phyloP scores from a whole-genome alignment of 1,140 invertebrate genomes.

The Marisa cornuarietis region DNA sequence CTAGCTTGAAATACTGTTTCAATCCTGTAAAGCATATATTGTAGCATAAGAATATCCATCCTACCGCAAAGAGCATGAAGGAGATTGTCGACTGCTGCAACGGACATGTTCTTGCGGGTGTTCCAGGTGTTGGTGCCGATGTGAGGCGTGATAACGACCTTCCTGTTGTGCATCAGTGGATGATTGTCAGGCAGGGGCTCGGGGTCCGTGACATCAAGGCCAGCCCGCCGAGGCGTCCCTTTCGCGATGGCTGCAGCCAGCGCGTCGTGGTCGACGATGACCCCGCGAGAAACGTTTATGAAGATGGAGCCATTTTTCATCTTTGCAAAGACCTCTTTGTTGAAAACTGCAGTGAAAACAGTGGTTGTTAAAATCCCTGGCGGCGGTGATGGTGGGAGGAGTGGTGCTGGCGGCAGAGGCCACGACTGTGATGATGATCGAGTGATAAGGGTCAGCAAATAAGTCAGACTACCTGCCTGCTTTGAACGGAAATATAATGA shows the following conservation, averaged over 20 bases:
- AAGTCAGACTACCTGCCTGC: too few relatives aligned
- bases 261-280: slow-evolving; percentile 58
- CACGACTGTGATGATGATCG: too few relatives aligned
- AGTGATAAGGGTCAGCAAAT: too few relatives aligned
- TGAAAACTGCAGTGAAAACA: slow-evolving; percentile 21
- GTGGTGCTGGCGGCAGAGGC: too few relatives aligned
- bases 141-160: slow-evolving; percentile 89
- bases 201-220: slow-evolving; percentile 91
- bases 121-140: slow-evolving; percentile 88
- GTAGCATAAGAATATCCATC: neutral
- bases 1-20: neutral
- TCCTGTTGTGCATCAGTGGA: slow-evolving; percentile 80
- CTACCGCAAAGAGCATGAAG: slow-evolving; percentile 8
- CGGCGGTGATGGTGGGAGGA: too few relatives aligned
- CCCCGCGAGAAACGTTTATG: slow-evolving; percentile 61
- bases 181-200: slow-evolving; percentile 87
- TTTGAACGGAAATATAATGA: too few relatives aligned
- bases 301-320: slow-evolving; percentile 67
- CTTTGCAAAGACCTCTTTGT: slow-evolving; percentile 44
- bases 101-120: slow-evolving; percentile 83
- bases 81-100: slow-evolving; percentile 79
- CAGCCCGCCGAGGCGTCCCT: slow-evolving; percentile 81
- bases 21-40: neutral
- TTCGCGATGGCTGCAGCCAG: slow-evolving; percentile 73
- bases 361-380: too few relatives aligned